Base-by-base conservation (phyloP, 1,140 invertebrate species). In the Cephus cinctus region DNA sequence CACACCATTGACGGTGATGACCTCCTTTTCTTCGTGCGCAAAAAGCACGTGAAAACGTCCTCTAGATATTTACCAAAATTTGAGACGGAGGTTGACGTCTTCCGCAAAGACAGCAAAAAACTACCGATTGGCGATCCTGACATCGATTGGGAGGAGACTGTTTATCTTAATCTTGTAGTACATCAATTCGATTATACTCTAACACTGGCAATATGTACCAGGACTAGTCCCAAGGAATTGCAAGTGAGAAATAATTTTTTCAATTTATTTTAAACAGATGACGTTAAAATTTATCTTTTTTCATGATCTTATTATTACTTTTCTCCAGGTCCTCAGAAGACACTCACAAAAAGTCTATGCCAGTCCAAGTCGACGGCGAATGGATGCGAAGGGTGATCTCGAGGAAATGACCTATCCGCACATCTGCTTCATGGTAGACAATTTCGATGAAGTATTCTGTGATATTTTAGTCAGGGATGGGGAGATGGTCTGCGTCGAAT, bases 321-420 rank as follows among this genome's bases (percentile, higher is more conserved):
- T 6, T 25, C 43, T 47, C 23, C 25, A 76, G 74, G 88, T 91
- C 54, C 77, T 98, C 38, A 86, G 91, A 65, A 86, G 95, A 73
- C 94, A 96, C 73, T 95, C 94, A 43, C 94, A 97, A 75, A 85
- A 85, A 79, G 96, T 99, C 6, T 99, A 98, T 78, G 94, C 97
- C 8, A 96, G 94, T 35, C 97, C 97, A 6, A 97, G 93, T 78
- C 83, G 90, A 42, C 80, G 96, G 59, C 84, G 93, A 68, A 98
- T 99, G 96, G 94, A 98, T 72, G 91, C 90, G 11, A 99, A 99
- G 78, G 97, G 96, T 22, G 96, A 98, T 68, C 85, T 91, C 52
- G 97, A 99, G 78, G 94, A 98, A 78, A 98, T 98, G 69, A 96
- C 94, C 21, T 99, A 98, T 79, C 97, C 97, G 2, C 92, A 97